Conservation (phyloP, 1,140 invertebrate species). For the Ostrea denselamellosa region DNA sequence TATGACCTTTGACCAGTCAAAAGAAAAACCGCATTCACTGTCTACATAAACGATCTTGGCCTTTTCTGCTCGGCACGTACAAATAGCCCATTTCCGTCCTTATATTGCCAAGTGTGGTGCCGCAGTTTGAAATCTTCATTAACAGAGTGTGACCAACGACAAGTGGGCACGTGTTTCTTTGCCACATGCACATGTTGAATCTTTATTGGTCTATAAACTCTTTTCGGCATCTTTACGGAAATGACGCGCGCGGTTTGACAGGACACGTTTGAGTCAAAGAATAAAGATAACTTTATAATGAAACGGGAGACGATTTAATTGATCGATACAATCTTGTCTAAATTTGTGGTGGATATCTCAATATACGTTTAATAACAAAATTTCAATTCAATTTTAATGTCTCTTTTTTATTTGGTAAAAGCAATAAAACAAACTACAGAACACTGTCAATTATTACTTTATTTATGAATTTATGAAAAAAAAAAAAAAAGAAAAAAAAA, state of each 20-base stretch:
- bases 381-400: too few relatives aligned
- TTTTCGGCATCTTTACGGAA: neutral
- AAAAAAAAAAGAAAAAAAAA: too few relatives aligned
- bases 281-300: neutral
- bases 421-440: too few relatives aligned
- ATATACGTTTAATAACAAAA: too few relatives aligned
- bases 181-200: neutral
- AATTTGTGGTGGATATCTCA: too few relatives aligned
- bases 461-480: too few relatives aligned
- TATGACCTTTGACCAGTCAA: slow-evolving; percentile 16
- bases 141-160: neutral
- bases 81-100: slow-evolving; percentile 22
- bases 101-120: neutral
- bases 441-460: too few relatives aligned
- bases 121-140: neutral
- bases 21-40: neutral
- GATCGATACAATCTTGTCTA: too few relatives aligned
- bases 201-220: neutral
- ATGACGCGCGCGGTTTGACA: neutral
- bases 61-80: neutral
- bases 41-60: neutral
- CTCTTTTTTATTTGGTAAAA: too few relatives aligned
- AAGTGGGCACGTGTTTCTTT: neutral
- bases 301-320: neutral
- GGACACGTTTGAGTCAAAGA: neutral